Percentiles rank a stretch among this genome's conserved stretches.
phyloP scores from a whole-genome alignment of 2,113 vertebrate genomes.

The Mastomys coucha region DNA sequence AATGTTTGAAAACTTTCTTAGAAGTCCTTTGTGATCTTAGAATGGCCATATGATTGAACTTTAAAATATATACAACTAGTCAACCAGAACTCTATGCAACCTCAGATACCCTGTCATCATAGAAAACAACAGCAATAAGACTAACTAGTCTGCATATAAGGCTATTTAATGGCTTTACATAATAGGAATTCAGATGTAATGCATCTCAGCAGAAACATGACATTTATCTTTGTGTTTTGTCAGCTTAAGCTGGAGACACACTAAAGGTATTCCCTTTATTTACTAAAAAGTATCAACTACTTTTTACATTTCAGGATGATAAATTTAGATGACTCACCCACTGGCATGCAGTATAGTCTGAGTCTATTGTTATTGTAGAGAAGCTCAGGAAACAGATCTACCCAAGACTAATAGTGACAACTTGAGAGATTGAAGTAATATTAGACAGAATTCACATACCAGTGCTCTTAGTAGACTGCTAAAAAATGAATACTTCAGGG shows the following conservation, averaged over 20 bases:
- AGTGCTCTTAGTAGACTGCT: background rate
- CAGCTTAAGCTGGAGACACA: background rate
- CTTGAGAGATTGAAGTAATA: background rate
- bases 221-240: background rate
- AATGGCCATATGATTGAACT: background rate
- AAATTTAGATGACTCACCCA: accelerated
- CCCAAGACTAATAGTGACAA: background rate
- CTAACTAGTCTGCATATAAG: background rate
- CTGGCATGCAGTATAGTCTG: background rate
- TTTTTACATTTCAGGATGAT: background rate
- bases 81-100: background rate
- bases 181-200: background rate
- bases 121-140: background rate
- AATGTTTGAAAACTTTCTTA: background rate
- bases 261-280: background rate
- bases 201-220: background rate
- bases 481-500: background rate
- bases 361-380: background rate
- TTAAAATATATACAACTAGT: background rate
- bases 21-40: background rate
- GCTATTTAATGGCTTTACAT: background rate
- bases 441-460: background rate
- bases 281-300: background rate
- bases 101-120: background rate
- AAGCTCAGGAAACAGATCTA: background rate